Evolutionary conservation across 2,797 vertebrate species (phyloP).

Genomic region (Coregonus ussuriensis): DNA sequence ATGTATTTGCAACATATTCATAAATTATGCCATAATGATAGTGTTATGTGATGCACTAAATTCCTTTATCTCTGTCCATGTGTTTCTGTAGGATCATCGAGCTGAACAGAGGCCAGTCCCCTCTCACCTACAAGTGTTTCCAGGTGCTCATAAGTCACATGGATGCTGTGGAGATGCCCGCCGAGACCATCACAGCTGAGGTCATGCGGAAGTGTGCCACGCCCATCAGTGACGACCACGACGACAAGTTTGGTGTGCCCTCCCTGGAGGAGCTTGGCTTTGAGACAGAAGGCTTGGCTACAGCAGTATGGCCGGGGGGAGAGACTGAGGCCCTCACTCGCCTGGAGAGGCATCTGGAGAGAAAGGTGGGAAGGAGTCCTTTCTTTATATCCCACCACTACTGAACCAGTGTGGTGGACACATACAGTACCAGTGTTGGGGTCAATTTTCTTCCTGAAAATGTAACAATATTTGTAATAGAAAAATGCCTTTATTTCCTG

Average conservation of each 20-base stretch:
- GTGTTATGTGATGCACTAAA: not conserved
- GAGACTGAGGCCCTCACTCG: conserved; percentile 93
- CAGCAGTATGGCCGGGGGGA: conserved; percentile 93
- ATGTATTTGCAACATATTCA: not conserved
- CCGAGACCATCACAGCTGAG: conserved; percentile 88
- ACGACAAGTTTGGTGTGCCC: conserved; percentile 94
- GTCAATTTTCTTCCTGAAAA: not conserved
- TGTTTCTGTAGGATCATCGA: conserved; percentile 88
- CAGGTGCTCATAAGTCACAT: conserved; percentile 95
- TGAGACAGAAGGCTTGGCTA: conserved; percentile 87
- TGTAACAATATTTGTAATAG: too few relatives aligned
- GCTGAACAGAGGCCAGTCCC: conserved; percentile 92
- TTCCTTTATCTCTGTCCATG: conserved; percentile 2
- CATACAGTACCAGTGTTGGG: not conserved
- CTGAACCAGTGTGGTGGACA: too few relatives aligned
- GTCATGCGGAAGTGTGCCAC: conserved; percentile 87
- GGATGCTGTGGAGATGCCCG: conserved; percentile 88
- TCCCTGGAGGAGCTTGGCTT: conserved; percentile 97
- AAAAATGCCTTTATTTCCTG: not conserved
- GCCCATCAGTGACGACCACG: conserved; percentile 91
- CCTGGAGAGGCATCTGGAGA: conserved; percentile 91
- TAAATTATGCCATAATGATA: not conserved
- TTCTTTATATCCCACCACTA: not conserved
- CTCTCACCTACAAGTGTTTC: conserved; percentile 96
- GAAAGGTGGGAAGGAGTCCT: conserved; percentile 79